Conservation (phyloP, 2,797 vertebrate species). For the Simalia tracyae region DNA sequence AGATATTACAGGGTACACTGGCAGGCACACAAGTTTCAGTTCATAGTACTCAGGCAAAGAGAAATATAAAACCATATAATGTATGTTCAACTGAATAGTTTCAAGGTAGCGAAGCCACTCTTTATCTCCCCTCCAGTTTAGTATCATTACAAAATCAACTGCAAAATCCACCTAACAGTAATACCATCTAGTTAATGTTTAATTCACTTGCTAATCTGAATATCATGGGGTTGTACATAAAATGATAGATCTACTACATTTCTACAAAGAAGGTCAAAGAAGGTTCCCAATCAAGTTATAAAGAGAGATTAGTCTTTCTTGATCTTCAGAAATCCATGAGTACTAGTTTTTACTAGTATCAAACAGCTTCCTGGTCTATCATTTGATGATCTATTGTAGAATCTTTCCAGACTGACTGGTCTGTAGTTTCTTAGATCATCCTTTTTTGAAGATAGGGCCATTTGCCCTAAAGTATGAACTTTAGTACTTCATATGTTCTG, state of each 20-base stretch:
- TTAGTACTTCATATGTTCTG: neutral
- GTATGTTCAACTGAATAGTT: neutral
- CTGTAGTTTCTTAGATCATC: neutral
- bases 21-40: neutral
- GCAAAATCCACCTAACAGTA: neutral
- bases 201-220: neutral
- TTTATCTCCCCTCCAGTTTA: neutral
- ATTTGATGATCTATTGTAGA: neutral
- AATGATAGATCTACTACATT: neutral
- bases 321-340: too few species aligned
- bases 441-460: neutral
- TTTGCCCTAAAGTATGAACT: neutral
- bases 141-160: neutral
- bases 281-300: too few species aligned
- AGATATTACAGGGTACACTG: neutral
- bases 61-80: neutral
- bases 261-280: too few species aligned
- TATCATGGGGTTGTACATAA: neutral
- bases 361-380: neutral
- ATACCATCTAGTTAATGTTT: neutral
- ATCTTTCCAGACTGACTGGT: neutral
- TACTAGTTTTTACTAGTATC: too few species aligned
- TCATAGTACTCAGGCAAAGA: neutral
- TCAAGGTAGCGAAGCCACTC: neutral
- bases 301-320: too few species aligned